phyloP scores from a whole-genome alignment of 2,113 vertebrate genomes.

The Clarias batrachus region DNA sequence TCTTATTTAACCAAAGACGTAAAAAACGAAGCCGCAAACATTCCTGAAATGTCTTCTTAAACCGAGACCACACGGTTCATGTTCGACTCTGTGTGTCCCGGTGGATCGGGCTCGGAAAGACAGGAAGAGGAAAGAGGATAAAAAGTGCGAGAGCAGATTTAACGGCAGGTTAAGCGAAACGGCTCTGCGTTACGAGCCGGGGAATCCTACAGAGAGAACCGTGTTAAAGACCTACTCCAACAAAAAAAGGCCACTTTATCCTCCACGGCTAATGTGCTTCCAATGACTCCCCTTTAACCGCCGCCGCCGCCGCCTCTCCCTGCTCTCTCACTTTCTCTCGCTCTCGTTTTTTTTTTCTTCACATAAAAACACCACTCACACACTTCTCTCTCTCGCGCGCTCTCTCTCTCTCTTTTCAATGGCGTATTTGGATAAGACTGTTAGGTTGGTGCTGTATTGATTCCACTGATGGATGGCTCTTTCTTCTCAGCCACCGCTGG shows the following conservation, averaged over 20 bases:
- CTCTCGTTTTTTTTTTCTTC: neutral
- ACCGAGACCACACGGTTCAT: constrained; percentile 59
- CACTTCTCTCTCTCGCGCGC: constrained; percentile 10
- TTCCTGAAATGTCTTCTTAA: constrained; percentile 55
- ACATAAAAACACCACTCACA: constrained; percentile 23
- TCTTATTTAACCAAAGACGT: neutral
- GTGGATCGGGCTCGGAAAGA: constrained; percentile 1
- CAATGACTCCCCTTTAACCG: constrained; percentile 35
- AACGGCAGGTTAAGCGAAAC: constrained; percentile 17
- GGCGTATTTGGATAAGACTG: constrained; percentile 35
- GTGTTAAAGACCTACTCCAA: constrained; percentile 31
- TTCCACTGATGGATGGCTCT: constrained; percentile 35
- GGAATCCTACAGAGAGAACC: constrained; percentile 23
- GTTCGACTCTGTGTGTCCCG: constrained; percentile 17
- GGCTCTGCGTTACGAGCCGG: neutral
- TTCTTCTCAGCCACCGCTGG: constrained; percentile 18
- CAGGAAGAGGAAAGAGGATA: neutral
- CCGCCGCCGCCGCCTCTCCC: neutral
- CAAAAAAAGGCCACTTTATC: constrained; percentile 29
- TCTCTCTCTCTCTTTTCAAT: constrained; percentile 34
- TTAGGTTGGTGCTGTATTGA: constrained; percentile 22
- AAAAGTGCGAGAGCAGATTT: neutral
- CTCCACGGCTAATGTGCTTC: constrained; percentile 40
- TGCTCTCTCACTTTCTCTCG: neutral
- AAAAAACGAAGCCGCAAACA: constrained; percentile 31